Conservation (phyloP, 64 coral and sea anemone species). For the Porites lutea region DNA sequence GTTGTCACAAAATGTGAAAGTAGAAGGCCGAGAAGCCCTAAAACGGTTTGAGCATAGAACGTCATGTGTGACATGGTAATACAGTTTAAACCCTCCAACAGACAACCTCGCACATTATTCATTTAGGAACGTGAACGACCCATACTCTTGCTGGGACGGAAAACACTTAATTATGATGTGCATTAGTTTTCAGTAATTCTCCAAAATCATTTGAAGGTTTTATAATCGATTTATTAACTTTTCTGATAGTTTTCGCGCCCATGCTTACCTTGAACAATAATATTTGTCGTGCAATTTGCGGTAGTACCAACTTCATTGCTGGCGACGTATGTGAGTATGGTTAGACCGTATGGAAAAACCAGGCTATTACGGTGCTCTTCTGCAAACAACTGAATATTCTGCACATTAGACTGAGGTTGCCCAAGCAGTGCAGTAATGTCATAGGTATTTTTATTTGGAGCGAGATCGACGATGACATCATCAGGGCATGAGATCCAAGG, state of each 20-base stretch:
- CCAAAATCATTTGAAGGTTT: too few relatives aligned
- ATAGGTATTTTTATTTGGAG: slow-evolving; percentile 25
- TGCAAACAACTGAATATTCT: slow-evolving; percentile 61
- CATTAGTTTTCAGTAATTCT: too few relatives aligned
- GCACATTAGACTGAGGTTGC: slow-evolving; percentile 55
- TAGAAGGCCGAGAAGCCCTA: too few relatives aligned
- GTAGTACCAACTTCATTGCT: slow-evolving; percentile 69
- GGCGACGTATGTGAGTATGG: slow-evolving; percentile 62
- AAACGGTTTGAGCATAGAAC: too few relatives aligned
- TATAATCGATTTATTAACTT: too few relatives aligned
- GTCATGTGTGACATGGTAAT: too few relatives aligned
- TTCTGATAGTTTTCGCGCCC: neutral
- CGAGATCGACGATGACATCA: slow-evolving; percentile 41
- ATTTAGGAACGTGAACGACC: too few relatives aligned
- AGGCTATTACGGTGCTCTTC: slow-evolving; percentile 66
- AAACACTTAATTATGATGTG: too few relatives aligned
- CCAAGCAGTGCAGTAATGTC: slow-evolving; percentile 49
- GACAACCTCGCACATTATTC: too few relatives aligned
- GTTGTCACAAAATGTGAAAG: too few relatives aligned
- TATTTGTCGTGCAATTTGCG: slow-evolving; percentile 58
- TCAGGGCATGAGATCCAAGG: slow-evolving; percentile 87
- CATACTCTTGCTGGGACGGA: too few relatives aligned
- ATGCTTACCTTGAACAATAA: slow-evolving; percentile 74
- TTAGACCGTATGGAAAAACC: slow-evolving; percentile 75
- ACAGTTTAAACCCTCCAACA: too few relatives aligned